Evolutionary conservation across 2,113 vertebrate species (phyloP).

Genomic region (Atractosteus spatula): DNA sequence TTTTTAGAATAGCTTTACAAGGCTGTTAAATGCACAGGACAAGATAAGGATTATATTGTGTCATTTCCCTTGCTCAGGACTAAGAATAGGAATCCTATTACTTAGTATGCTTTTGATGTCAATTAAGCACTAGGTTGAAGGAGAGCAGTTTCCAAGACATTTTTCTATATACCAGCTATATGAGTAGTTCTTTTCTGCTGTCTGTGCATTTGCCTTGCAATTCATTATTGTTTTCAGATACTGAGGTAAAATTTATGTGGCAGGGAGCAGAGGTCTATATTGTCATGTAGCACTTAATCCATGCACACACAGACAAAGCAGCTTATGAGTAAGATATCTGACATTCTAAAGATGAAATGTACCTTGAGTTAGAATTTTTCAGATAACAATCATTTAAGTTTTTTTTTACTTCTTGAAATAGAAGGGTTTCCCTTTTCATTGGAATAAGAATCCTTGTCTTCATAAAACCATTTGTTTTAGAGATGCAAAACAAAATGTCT

Average conservation of each 20-base stretch:
- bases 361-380: too few relatives aligned
- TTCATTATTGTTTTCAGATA: constrained; percentile 2
- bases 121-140: background rate
- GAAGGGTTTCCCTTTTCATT: too few relatives aligned
- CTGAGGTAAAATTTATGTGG: background rate
- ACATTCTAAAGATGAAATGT: too few relatives aligned
- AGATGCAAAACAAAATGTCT: too few relatives aligned
- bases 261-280: background rate
- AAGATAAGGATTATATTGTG: constrained; percentile 5
- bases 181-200: too few relatives aligned
- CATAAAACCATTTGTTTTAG: too few relatives aligned
- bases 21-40: background rate
- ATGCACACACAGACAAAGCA: background rate
- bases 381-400: too few relatives aligned
- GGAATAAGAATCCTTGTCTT: too few relatives aligned
- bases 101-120: background rate
- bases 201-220: background rate
- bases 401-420: too few relatives aligned
- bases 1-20: background rate
- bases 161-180: background rate
- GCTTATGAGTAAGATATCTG: background rate
- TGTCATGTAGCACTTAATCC: background rate
- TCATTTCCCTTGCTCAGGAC: background rate
- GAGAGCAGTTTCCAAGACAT: background rate
- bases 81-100: constrained; percentile 1